Evolutionary conservation across 2,797 vertebrate species (phyloP).

Genomic region (Catamblyrhynchus diadema): DNA sequence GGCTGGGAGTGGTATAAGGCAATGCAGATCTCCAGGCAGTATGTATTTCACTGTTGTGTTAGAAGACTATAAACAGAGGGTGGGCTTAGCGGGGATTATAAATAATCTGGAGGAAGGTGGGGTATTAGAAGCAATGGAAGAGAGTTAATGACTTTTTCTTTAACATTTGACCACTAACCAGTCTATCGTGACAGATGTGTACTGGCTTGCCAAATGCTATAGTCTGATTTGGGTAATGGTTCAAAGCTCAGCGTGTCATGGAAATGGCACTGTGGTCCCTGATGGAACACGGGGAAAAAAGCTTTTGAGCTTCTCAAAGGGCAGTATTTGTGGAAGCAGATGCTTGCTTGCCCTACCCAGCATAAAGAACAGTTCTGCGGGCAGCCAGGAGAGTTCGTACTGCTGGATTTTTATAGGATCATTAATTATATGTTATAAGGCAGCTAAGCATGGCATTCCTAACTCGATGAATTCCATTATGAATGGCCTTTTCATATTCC

Average conservation of each 20-base stretch:
- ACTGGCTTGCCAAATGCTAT: conserved; percentile 43
- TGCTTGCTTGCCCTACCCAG: conserved; percentile 53
- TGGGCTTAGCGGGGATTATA: conserved; percentile 45
- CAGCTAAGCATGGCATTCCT: conserved; percentile 70
- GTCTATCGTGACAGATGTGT: conserved; percentile 37
- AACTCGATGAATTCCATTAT: conserved; percentile 71
- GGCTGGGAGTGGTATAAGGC: conserved; percentile 2
- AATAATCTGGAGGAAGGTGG: conserved; percentile 40
- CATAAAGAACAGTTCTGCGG: conserved; percentile 48
- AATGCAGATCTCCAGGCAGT: conserved; percentile 16
- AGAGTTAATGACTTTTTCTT: conserved; percentile 51
- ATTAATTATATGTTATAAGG: conserved; percentile 74
- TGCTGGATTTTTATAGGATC: conserved; percentile 70
- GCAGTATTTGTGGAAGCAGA: conserved; percentile 56
- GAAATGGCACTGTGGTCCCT: conserved; percentile 48
- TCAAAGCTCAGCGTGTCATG: conserved; percentile 39
- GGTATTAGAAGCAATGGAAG: conserved; percentile 2
- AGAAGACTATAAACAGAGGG: conserved; percentile 27
- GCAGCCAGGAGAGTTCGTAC: conserved; percentile 47
- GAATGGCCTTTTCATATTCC: conserved; percentile 74
- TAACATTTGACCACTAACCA: conserved; percentile 54
- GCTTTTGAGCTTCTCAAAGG: conserved; percentile 53
- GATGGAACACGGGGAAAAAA: neutral
- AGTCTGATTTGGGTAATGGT: conserved; percentile 42
- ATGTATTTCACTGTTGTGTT: neutral